phyloP scores from a whole-genome alignment of 1,140 invertebrate species.

The Calliopsis andreniformis region DNA sequence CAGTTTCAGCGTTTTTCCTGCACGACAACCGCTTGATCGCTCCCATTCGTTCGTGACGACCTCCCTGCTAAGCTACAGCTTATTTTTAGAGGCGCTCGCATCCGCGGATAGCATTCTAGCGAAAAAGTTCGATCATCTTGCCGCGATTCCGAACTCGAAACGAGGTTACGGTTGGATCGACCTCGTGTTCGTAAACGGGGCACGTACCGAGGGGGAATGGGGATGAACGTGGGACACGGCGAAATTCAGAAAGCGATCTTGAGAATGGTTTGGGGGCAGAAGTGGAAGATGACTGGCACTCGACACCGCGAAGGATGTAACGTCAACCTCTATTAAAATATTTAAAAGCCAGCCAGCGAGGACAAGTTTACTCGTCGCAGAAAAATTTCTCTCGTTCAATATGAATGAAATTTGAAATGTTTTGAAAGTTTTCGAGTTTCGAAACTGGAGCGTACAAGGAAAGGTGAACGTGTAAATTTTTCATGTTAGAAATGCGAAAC shows the following conservation, averaged over 20 bases:
- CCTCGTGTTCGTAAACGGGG: slow-evolving; percentile 27
- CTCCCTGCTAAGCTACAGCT: slow-evolving; percentile 40
- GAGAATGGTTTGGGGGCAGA: too few relatives aligned
- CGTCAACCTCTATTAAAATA: too few relatives aligned
- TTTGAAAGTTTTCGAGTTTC: too few relatives aligned
- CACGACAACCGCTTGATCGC: slow-evolving; percentile 39
- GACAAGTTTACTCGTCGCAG: too few relatives aligned
- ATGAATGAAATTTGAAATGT: too few relatives aligned
- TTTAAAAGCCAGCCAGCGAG: too few relatives aligned
- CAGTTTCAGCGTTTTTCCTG: slow-evolving; percentile 40
- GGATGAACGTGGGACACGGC: neutral
- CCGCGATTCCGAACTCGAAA: neutral
- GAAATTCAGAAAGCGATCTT: neutral
- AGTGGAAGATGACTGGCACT: too few relatives aligned
- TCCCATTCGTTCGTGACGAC: slow-evolving; percentile 49
- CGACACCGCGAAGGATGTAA: too few relatives aligned
- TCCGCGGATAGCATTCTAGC: slow-evolving; percentile 31
- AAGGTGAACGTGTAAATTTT: too few relatives aligned
- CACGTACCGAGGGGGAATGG: neutral
- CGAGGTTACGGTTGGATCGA: slow-evolving; percentile 42
- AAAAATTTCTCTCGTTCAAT: too few relatives aligned
- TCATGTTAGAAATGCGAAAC: too few relatives aligned
- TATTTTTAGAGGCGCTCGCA: slow-evolving; percentile 56
- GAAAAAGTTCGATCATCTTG: slow-evolving; percentile 33
- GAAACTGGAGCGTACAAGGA: too few relatives aligned